A percentile compares a stretch with the other conserved stretches of the same genome.
These are phyloP conservation scores for Leguminivora glycinivorella DNA, from an alignment of 1,140 invertebrate genomes.

Conservation along the genomic window DNA sequence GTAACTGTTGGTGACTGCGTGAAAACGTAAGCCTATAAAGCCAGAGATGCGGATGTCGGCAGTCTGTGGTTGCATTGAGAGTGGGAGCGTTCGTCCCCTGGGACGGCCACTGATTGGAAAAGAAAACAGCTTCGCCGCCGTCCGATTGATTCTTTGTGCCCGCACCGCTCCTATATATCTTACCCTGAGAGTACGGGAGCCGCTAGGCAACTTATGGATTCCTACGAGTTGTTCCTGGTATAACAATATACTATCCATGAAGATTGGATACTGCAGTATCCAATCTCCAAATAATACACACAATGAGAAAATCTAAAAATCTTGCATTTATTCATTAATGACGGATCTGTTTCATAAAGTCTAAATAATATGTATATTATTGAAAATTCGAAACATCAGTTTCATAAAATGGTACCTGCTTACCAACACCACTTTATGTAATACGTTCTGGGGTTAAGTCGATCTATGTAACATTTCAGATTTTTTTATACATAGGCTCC, in stretches of 20 bases:
- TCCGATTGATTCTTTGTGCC: conserved; percentile 67
- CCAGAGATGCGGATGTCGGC: background rate
- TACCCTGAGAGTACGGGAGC: conserved; percentile 43
- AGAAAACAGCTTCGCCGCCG: conserved; percentile 68
- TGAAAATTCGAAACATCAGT: no score
- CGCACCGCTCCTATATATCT: conserved; percentile 49
- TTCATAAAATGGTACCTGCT: no score
- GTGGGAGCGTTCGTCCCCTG: conserved; percentile 48
- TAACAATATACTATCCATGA: background rate
- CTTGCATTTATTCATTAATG: no score
- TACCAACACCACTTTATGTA: no score
- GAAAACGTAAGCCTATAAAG: conserved; percentile 30
- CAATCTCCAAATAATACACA: no score
- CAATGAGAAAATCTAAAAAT: no score
- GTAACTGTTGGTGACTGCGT: background rate
- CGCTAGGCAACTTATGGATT: background rate
- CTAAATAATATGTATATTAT: no score
- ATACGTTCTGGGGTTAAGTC: no score
- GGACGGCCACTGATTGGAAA: conserved; percentile 71
- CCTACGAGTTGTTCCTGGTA: background rate
- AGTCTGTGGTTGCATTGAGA: conserved; percentile 49
- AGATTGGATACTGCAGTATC: no score
- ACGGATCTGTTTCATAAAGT: no score
- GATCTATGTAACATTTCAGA: no score
- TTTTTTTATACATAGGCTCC: no score